These are phyloP conservation scores for Lipophrys pholis DNA, from an alignment of 2,113 vertebrate species.

Conservation along the genomic window DNA sequence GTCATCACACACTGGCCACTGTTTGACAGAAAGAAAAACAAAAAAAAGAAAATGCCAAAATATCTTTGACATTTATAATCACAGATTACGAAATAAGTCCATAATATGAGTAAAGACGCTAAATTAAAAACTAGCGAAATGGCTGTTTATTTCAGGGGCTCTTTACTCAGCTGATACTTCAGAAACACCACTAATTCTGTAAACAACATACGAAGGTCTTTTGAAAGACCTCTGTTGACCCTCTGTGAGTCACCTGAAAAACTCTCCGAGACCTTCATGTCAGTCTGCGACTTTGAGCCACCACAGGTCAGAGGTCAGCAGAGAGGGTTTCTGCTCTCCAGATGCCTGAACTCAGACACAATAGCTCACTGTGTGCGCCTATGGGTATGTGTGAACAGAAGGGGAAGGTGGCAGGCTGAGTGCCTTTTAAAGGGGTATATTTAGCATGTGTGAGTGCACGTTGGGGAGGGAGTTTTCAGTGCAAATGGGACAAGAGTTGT, in stretches of 20 bases:
- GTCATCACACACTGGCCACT: too few relatives aligned
- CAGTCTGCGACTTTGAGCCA: slow-evolving; percentile 57
- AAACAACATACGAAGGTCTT: slow-evolving; percentile 33
- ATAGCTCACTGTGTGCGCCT: slow-evolving; percentile 71
- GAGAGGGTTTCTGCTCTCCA: slow-evolving; percentile 75
- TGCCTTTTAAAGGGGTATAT: slow-evolving; percentile 63
- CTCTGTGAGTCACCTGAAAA: slow-evolving; percentile 64
- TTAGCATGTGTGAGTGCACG: slow-evolving; percentile 57
- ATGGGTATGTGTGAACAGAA: slow-evolving; percentile 36
- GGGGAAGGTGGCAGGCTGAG: slow-evolving; percentile 38
- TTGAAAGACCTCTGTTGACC: slow-evolving; percentile 29
- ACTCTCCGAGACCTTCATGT: slow-evolving; percentile 55
- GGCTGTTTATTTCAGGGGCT: too few relatives aligned
- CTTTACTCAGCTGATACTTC: not conserved
- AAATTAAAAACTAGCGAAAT: too few relatives aligned
- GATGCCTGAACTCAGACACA: slow-evolving; percentile 78
- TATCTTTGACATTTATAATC: too few relatives aligned
- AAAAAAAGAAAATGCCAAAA: too few relatives aligned
- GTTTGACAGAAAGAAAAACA: too few relatives aligned
- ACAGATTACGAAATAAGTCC: too few relatives aligned
- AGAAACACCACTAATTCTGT: slow-evolving; percentile 28
- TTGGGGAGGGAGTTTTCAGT: slow-evolving; percentile 17
- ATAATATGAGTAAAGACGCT: too few relatives aligned
- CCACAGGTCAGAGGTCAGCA: slow-evolving; percentile 68
- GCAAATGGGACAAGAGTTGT: slow-evolving; percentile 30